Conservation (phyloP, 1,140 invertebrate species). For the Meloidogyne floridensis region DNA sequence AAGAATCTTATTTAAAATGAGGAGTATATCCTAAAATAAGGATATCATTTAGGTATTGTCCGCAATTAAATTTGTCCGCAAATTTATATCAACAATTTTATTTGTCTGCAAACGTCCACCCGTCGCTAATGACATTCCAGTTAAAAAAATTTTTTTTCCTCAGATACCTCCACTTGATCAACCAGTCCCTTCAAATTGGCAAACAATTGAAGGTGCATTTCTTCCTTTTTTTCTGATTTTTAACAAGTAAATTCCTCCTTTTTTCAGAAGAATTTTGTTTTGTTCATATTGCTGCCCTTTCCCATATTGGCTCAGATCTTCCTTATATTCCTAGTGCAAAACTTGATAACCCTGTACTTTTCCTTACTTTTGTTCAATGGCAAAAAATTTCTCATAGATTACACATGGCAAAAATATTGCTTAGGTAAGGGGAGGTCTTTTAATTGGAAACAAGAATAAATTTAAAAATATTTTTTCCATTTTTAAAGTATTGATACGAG, state of each 20-base stretch:
- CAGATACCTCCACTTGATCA: conserved; percentile 44
- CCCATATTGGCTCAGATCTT: conserved; percentile 52
- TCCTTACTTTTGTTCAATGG: conserved; percentile 55
- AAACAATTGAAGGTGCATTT: conserved; percentile 46
- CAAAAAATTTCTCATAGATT: conserved; percentile 44
- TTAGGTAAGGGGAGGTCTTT: conserved; percentile 24
- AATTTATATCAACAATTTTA: too few species aligned
- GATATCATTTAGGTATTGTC: too few species aligned
- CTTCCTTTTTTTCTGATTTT: conserved; percentile 10
- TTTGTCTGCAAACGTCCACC: not conserved
- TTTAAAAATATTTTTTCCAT: not conserved
- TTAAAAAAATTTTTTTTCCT: not conserved
- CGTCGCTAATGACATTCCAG: too few species aligned
- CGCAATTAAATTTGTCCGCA: too few species aligned
- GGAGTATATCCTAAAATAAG: too few species aligned
- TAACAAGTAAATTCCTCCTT: not conserved
- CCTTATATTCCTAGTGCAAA: conserved; percentile 52
- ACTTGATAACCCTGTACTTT: conserved; percentile 53
- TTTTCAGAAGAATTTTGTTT: conserved; percentile 36
- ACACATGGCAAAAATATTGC: conserved; percentile 52
- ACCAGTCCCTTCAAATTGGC: conserved; percentile 54
- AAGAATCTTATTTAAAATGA: too few species aligned
- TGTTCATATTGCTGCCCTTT: conserved; percentile 50
- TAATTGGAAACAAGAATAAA: too few species aligned
- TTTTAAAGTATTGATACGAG: conserved; percentile 21